phyloP scores from a whole-genome alignment of 2,888 invertebrate species.

The Selenia dentaria region DNA sequence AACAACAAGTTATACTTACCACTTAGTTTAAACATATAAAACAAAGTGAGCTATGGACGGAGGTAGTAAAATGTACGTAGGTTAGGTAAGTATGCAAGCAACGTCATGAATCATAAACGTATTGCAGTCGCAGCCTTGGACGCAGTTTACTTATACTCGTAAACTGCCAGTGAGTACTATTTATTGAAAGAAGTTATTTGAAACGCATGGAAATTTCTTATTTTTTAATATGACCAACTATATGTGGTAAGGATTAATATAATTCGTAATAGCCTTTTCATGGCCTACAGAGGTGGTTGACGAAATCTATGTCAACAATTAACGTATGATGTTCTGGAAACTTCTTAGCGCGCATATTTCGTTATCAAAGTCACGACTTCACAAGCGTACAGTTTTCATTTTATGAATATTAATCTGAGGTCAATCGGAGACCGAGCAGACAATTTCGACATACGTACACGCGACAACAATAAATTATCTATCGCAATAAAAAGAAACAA shows the following conservation, averaged over 20 bases:
- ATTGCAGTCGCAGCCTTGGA: too few species aligned
- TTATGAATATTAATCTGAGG: slow-evolving; percentile 22
- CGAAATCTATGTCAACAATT: background rate
- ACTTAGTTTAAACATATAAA: too few species aligned
- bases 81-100: too few species aligned
- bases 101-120: too few species aligned
- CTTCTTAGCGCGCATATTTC: background rate
- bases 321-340: background rate
- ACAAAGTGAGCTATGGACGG: too few species aligned
- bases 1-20: too few species aligned
- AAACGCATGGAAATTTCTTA: too few species aligned
- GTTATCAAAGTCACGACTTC: slow-evolving; percentile 6
- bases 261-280: background rate
- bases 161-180: too few species aligned
- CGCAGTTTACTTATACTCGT: background rate
- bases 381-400: slow-evolving; percentile 8
- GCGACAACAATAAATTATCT: slow-evolving; percentile 10
- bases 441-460: slow-evolving; percentile 7
- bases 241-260: too few species aligned
- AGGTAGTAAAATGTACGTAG: too few species aligned
- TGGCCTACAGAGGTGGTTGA: background rate
- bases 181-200: too few species aligned
- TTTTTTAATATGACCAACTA: too few species aligned
- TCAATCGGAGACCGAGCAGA: slow-evolving; percentile 4
- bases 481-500: slow-evolving; percentile 9